These are phyloP conservation scores for Lepilemur septentrionalis DNA, from an alignment of 2,797 vertebrate genomes.

Conservation along the genomic window DNA sequence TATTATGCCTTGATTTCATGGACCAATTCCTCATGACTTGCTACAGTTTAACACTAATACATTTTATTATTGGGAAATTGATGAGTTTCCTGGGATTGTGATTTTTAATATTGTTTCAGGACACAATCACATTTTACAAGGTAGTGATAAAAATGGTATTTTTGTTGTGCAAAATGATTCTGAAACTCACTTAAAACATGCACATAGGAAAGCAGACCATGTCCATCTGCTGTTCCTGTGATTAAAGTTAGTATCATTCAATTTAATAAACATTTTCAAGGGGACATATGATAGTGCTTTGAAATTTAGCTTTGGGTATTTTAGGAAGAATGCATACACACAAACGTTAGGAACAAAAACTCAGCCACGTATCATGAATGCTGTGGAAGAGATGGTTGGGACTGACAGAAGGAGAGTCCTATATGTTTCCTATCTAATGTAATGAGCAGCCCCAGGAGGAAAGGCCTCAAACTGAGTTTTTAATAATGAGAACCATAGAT, in stretches of 20 bases:
- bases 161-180: not conserved
- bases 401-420: not conserved
- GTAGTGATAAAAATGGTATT: not conserved
- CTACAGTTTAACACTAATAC: conserved; percentile 8
- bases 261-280: conserved; percentile 29
- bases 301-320: not conserved
- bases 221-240: not conserved
- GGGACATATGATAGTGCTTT: not conserved
- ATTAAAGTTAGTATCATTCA: conserved; percentile 16
- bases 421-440: not conserved
- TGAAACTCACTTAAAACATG: not conserved
- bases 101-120: conserved; percentile 35
- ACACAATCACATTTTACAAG: conserved; percentile 48
- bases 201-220: not conserved
- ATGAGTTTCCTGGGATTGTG: conserved; percentile 6
- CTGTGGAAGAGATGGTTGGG: not conserved
- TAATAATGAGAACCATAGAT: conserved; percentile 70
- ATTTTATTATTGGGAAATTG: conserved; percentile 34
- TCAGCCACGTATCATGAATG: not conserved
- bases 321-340: not conserved
- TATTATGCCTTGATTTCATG: conserved; percentile 49
- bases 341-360: not conserved
- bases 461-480: conserved; percentile 61
- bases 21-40: conserved; percentile 26
- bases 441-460: conserved; percentile 52